Evolutionary conservation across 2,888 invertebrate species (phyloP).

Genomic region (Apamea crenata): DNA sequence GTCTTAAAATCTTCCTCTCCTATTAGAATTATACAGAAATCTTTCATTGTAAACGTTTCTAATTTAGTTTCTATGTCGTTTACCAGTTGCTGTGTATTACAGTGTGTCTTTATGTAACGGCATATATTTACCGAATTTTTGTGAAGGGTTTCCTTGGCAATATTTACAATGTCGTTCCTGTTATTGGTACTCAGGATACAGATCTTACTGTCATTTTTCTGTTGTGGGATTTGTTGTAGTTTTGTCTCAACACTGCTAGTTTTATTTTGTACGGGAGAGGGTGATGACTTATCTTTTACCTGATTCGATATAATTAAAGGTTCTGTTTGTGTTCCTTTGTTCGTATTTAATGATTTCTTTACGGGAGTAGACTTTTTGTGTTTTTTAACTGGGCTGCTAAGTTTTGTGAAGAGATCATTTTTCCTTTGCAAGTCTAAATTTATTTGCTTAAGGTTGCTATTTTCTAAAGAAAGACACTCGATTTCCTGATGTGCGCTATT

Average conservation of each 20-base stretch:
- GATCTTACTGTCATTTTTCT: too few relatives aligned
- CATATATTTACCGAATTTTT: neutral
- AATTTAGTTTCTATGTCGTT: neutral
- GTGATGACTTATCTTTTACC: neutral
- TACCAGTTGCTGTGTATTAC: too few relatives aligned
- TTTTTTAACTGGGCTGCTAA: slow-evolving; percentile 9
- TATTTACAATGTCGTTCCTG: neutral
- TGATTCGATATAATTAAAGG: neutral
- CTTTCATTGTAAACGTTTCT: slow-evolving; percentile 6
- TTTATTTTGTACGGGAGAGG: neutral
- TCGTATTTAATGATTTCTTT: neutral
- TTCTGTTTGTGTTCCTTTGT: slow-evolving; percentile 13
- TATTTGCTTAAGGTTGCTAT: neutral
- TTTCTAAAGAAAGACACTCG: slow-evolving; percentile 3
- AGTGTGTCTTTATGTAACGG: neutral
- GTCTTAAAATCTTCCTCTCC: neutral
- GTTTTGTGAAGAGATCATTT: neutral
- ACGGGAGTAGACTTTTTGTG: neutral
- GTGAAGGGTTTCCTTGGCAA: neutral
- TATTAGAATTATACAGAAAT: neutral
- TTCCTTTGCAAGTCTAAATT: neutral
- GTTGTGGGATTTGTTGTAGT: too few relatives aligned
- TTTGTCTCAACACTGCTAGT: neutral
- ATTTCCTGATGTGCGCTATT: slow-evolving; percentile 11
- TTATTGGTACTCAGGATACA: too few relatives aligned